Percentiles rank a stretch among this genome's conserved stretches.
Conservation (phyloP, 2,888 invertebrate genomes). For the Lasioglossum morio region DNA sequence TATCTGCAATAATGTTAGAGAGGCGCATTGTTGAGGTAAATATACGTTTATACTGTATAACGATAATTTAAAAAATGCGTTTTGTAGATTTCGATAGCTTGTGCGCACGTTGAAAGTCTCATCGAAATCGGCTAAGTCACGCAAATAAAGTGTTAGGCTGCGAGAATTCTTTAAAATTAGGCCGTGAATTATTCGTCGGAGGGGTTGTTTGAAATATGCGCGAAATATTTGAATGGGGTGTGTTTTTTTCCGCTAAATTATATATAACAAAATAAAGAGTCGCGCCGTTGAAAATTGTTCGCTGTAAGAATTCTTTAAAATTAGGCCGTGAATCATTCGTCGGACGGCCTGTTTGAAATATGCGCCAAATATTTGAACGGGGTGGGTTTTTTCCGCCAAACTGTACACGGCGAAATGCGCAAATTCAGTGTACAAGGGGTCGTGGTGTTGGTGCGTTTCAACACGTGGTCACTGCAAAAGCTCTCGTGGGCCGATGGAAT, state of each 20-base stretch:
- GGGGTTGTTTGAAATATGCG: too few species aligned
- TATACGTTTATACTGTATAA: too few species aligned
- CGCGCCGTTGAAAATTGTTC: neutral
- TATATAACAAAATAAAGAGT: neutral
- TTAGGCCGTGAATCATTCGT: neutral
- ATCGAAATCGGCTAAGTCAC: too few species aligned
- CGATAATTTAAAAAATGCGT: too few species aligned
- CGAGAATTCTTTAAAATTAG: too few species aligned
- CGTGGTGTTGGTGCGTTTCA: conserved; percentile 49
- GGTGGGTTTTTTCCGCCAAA: conserved; percentile 53
- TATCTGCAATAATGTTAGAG: conserved; percentile 52
- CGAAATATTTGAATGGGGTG: too few species aligned
- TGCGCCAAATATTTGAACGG: conserved; percentile 38
- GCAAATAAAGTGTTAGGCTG: too few species aligned
- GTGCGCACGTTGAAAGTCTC: too few species aligned
- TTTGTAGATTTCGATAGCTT: too few species aligned
- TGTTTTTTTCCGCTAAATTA: too few species aligned
- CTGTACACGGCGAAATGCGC: conserved; percentile 28
- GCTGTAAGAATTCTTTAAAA: neutral
- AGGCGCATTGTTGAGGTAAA: neutral
- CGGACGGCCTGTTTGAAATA: conserved; percentile 9
- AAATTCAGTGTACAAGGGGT: conserved; percentile 41
- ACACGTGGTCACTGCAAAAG: conserved; percentile 62
- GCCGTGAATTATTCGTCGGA: too few species aligned
- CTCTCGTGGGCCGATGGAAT: conserved; percentile 11